phyloP scores from a whole-genome alignment of 2,113 vertebrate genomes.

The Quiscalus mexicanus region DNA sequence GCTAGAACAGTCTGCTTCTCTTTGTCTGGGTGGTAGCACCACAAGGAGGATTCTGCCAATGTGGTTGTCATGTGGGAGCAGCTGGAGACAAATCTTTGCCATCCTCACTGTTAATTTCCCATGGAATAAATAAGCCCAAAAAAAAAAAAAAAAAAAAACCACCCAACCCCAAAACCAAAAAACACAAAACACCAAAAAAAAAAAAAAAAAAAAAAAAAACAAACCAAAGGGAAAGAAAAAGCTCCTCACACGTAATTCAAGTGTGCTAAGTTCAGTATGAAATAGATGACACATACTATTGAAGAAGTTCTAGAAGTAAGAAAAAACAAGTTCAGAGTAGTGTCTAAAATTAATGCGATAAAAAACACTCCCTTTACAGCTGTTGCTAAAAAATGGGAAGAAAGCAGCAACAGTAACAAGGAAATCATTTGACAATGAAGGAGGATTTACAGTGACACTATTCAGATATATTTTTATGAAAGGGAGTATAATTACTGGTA shows the following conservation, averaged over 20 bases:
- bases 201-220: not conserved
- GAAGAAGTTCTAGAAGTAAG: not conserved
- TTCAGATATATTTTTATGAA: conserved; percentile 6
- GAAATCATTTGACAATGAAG: conserved; percentile 3
- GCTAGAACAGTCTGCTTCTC: not conserved
- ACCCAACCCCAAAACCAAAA: not conserved
- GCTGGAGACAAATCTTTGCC: not conserved
- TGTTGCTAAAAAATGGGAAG: not conserved
- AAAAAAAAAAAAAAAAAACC: fast-evolving
- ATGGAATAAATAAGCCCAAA: not conserved
- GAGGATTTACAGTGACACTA: not conserved
- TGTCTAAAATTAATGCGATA: not conserved
- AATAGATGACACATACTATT: not conserved
- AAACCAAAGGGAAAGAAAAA: not conserved
- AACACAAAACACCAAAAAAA: not conserved
- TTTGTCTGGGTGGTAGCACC: not conserved
- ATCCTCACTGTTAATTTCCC: not conserved
- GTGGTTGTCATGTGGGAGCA: not conserved
- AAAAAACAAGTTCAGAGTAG: not conserved
- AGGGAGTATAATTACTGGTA: not conserved
- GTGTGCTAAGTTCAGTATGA: not conserved
- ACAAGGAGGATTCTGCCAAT: not conserved
- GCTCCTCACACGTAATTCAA: not conserved
- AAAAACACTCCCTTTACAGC: not conserved
- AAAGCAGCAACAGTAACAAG: not conserved